Evolutionary conservation across 92 coral and sea anemone genomes (phyloP), one percentile per base, ranked within the genome.

Genomic region (Siderastrea radians): DNA sequence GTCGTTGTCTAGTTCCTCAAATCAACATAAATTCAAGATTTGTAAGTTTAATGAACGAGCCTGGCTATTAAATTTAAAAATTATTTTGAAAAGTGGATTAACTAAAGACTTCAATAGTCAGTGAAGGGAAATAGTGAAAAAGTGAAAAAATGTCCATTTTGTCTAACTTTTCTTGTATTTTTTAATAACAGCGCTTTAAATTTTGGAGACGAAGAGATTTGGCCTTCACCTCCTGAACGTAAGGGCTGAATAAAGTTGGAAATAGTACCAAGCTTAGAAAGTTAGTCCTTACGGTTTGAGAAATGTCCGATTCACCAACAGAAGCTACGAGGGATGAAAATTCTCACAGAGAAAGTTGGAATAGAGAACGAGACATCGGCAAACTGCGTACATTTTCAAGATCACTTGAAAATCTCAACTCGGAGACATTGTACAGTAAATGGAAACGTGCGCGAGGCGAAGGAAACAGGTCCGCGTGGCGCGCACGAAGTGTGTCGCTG

Each of bases 371-470:
- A 10, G 44, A 58, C 38, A 26, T 62, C 7, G 73, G 19, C 49
- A 73, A 74, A 13, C 70, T 84, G 19, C 93, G 88, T 47, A 72
- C 91, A 61, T 88, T 94, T 68, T 94, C 97, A 7, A 84, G 75
- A 57, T 94, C 97, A 52, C 79, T 94, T 1, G 95, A 94, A 43
- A 92, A 94, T 54, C 78, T 94, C 62, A 92, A 93, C 44, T 86
- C 90, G n/a, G 97, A 94, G 82, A 94, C 97, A 15, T 53, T 94
- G 78, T 94, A 94, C 86, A 94, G 97, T 78, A 94, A 81, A 71
- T 94, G 97, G 97, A 94, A 94, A 69, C 80, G 88, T 61, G 83
- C 93, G 74, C 88, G 95, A 49, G 83, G 87, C 38, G 77, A 79
- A 5, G 57, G 81, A 57, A 81, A 54, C 71, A 66, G n/a, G 47